phyloP scores from a whole-genome alignment of 2,888 invertebrate genomes.

The Drosophila helvetica region DNA sequence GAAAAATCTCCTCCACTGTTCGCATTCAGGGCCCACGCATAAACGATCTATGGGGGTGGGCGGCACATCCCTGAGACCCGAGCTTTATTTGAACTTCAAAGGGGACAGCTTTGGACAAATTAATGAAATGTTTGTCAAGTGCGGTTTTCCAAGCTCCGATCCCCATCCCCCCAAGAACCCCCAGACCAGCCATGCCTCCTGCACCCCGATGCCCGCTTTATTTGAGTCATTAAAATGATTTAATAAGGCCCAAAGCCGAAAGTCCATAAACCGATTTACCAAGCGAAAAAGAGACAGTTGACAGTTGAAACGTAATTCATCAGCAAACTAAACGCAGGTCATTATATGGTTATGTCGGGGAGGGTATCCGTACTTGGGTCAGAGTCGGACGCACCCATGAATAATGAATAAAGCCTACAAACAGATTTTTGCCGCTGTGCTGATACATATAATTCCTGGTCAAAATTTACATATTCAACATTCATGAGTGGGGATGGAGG shows the following conservation, averaged over 20 bases:
- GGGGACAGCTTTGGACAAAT: constrained; percentile 43
- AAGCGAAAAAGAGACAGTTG: neutral
- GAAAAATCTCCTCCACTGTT: neutral
- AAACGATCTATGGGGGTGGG: constrained; percentile 19
- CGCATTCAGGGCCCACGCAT: constrained; percentile 18
- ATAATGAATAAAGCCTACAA: constrained; percentile 51
- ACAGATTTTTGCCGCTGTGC: constrained; percentile 52
- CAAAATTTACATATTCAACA: constrained; percentile 58
- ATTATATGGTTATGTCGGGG: constrained; percentile 45
- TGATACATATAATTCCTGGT: constrained; percentile 45
- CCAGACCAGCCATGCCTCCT: neutral
- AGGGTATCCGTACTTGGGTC: neutral
- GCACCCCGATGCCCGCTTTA: constrained; percentile 24
- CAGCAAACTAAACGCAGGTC: constrained; percentile 47
- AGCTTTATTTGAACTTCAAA: constrained; percentile 43
- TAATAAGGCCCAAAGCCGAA: constrained; percentile 54
- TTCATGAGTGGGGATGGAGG: constrained; percentile 32
- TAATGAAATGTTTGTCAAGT: constrained; percentile 55
- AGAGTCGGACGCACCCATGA: constrained; percentile 36
- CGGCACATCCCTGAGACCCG: constrained; percentile 16
- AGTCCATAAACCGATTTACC: constrained; percentile 35
- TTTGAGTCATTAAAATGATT: constrained; percentile 76
- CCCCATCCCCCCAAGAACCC: neutral
- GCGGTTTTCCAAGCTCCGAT: constrained; percentile 42
- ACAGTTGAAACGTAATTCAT: constrained; percentile 35